Evolutionary conservation across 1,140 invertebrate species (phyloP).

Genomic region (Heliconius hermathena): DNA sequence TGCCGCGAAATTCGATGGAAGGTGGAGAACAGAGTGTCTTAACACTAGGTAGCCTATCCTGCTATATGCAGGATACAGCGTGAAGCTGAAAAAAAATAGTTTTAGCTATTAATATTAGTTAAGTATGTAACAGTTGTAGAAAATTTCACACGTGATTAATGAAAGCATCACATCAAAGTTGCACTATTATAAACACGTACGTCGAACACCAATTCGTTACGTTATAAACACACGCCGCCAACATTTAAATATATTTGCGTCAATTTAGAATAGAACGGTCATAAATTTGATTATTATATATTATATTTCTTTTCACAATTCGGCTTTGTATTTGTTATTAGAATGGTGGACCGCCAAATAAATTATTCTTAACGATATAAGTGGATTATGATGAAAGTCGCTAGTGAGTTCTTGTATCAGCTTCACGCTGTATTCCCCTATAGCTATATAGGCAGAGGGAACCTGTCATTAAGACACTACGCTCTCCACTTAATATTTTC

Average conservation of each 20-base stretch:
- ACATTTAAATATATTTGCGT: constrained; percentile 76
- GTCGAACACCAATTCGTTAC: constrained; percentile 64
- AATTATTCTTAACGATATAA: constrained; percentile 32
- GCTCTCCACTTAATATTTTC: no score
- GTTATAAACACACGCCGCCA: constrained; percentile 65
- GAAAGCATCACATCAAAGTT: constrained; percentile 32
- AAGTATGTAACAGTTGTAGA: constrained; percentile 45
- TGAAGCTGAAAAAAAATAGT: constrained; percentile 10
- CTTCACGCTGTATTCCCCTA: no score
- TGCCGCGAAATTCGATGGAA: no score
- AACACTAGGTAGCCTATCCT: no score
- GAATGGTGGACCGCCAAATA: constrained; percentile 29
- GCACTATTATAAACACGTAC: constrained; percentile 57
- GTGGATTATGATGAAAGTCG: constrained; percentile 41
- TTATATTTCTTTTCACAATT: constrained; percentile 22
- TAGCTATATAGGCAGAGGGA: no score
- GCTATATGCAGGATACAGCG: no score
- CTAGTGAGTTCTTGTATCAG: no score
- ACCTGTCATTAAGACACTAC: no score
- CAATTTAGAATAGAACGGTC: constrained; percentile 57
- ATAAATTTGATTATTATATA: constrained; percentile 58
- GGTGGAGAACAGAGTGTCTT: no score
- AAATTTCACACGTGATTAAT: constrained; percentile 49
- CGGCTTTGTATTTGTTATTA: constrained; percentile 47
- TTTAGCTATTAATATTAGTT: constrained; percentile 30